Percentiles rank a stretch among this genome's conserved stretches.
Conservation (phyloP, 2,797 vertebrate genomes). For the Aeoliscus strigatus region DNA sequence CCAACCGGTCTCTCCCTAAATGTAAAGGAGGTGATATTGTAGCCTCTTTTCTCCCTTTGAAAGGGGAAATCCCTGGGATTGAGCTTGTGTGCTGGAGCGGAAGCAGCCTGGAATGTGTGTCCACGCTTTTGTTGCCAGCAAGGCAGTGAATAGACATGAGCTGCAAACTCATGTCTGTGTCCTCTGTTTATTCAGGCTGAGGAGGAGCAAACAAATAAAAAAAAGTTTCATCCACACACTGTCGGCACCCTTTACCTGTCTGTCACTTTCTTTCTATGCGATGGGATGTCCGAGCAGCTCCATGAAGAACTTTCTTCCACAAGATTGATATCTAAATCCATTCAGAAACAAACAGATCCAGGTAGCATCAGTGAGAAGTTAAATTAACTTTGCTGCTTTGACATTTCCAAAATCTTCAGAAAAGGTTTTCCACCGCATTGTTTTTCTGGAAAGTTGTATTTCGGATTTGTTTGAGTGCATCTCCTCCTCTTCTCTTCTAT, state of each 20-base stretch:
- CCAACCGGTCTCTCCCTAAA: slow-evolving; percentile 17
- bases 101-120: slow-evolving; percentile 68
- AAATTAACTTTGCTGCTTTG: background rate
- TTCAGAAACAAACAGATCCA: background rate
- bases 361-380: too few species aligned
- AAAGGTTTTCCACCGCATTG: too few species aligned
- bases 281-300: slow-evolving; percentile 5
- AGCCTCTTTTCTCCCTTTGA: slow-evolving; percentile 47
- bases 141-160: slow-evolving; percentile 44
- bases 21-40: slow-evolving; percentile 66
- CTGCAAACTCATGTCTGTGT: slow-evolving; percentile 36
- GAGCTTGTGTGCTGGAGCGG: slow-evolving; percentile 70
- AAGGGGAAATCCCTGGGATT: slow-evolving; percentile 60
- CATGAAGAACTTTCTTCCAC: too few species aligned
- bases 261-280: slow-evolving; percentile 12
- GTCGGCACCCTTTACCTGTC: slow-evolving; percentile 33
- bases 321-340: too few species aligned
- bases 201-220: slow-evolving; percentile 46
- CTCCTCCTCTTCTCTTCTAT: slow-evolving; percentile 13
- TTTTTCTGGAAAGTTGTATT: too few species aligned
- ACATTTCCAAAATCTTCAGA: background rate
- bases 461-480: too few species aligned
- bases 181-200: slow-evolving; percentile 44
- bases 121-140: slow-evolving; percentile 56
- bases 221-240: slow-evolving; percentile 29